Base-by-base conservation (phyloP, 2,797 vertebrate species). In the Catostomus latipinnis region DNA sequence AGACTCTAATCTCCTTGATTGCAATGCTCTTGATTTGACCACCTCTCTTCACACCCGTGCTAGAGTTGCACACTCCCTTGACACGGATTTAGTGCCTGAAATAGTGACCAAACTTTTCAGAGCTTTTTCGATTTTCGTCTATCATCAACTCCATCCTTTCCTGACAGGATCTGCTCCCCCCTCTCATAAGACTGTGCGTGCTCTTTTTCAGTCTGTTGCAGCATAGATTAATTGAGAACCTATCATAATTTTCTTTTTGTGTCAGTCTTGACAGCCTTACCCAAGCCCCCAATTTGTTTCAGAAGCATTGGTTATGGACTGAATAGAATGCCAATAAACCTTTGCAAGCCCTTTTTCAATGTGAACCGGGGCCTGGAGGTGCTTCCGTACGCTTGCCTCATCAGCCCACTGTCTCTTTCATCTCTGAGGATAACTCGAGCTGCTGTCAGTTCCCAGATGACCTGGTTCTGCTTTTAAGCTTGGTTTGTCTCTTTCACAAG, bases 151-250 rank as follows among this genome's bases (percentile, higher is more conserved):
- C 58, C 71, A 71, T 18, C 11, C 9, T 62, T 6, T 72, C 56
- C 57, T 72, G 66, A 83, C 60, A 77, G 63, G 56, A 73, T 76
- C 67, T 75, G 48, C 65, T 77, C 76, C 78, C 71, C 54, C 11
- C 65, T 54, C n/a, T 65, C 67, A 61, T 60, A 54, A 63, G 43
- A 63, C 49, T 18, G 22, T 46, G 8, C 34, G 61, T n/a, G 10
- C 11, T 57, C 52, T 12, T 76, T 57, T 76, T 68, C 50, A 68
- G 18, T 46, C 56, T 5, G n/a, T 49, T 1, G 7, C 74, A 49
- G 50, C 7, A n/a, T 45, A 77, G 76, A 80, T 76, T 58, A 76
- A 66, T 76, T 81, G 78, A 79, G 72, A 81, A 83, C 75, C 54
- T 52, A 72, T 81, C 72, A 76, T 81, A 61, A 81, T 74, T 77